Base-by-base conservation (phyloP, 2,797 vertebrate species). In the Ibycter americanus region DNA sequence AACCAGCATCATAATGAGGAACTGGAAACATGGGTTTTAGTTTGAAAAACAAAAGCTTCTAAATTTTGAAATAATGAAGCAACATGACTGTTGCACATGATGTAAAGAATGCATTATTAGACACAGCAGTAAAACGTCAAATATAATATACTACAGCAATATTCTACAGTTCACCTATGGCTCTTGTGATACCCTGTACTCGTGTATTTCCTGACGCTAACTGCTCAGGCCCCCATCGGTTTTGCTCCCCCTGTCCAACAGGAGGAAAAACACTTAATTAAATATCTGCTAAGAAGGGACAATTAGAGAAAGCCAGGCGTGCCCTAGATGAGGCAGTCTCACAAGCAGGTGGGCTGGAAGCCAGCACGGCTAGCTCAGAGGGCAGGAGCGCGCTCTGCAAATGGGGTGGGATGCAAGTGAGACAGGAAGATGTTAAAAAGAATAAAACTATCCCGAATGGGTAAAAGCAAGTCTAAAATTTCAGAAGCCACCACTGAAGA, bases 71-170 rank as follows among this genome's bases (percentile, higher is more conserved):
- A 88, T 95, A 94, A 96, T 82, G 89, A 92, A 97, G 93, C 72
- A 51, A 90, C 68, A 59, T 14, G 66, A 91, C 44, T 36, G 56
- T 67, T 40, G 59, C 83, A 74, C 67, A 19, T 5, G 17, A 76
- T 21, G 79, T 59, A 85, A 93, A 67, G 88, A 94, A 92, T 67
- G 76, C 9, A 3, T 70, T 92, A 92, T 87, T 65, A 88, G 94
- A 85, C 70, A 36, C 86, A 89, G 96, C 96, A 90, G 96, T 97
- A 80, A 97, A 55, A 95, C 54, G 95, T 70, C 97, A 97, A 55
- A 86, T 54, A 17, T 70, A 83, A 96, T 80, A 90, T 70, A 96
- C 18, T 36, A 29, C 58, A 32, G 92, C 91, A 96, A 96, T 87
- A 91, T 89, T 93, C 89, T 84, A 84, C 73, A 67, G 76, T 68